Evolutionary conservation across 2,888 invertebrate genomes (phyloP).

Genomic region (Maniola hyperantus): DNA sequence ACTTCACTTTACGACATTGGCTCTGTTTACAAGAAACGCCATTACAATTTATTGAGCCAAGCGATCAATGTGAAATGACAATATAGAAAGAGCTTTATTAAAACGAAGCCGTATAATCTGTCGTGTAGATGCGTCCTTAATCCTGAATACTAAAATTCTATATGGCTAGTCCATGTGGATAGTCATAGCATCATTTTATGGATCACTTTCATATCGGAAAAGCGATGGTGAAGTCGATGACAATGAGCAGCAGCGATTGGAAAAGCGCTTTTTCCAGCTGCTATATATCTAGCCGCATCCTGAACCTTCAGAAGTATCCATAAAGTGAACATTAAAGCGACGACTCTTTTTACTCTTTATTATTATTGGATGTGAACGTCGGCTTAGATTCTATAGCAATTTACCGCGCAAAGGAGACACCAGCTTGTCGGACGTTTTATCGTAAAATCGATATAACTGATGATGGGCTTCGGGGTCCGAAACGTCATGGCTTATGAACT

Average conservation of each 20-base stretch:
- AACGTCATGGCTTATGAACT: conserved; percentile 72
- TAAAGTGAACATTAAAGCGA: conserved; percentile 80
- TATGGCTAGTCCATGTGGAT: conserved; percentile 16
- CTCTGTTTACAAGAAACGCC: conserved; percentile 55
- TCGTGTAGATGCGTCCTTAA: conserved; percentile 22
- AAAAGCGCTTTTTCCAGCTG: conserved; percentile 63
- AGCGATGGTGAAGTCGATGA: conserved; percentile 49
- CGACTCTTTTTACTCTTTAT: conserved; percentile 82
- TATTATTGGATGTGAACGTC: conserved; percentile 81
- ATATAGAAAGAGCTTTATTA: conserved; percentile 36
- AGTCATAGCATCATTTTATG: conserved; percentile 49
- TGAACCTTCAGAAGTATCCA: conserved; percentile 76
- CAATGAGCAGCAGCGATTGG: conserved; percentile 60
- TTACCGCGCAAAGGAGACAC: conserved; percentile 67
- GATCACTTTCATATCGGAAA: conserved; percentile 44
- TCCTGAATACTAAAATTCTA: conserved; percentile 25
- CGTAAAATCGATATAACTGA: conserved; percentile 76
- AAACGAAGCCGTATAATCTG: conserved; percentile 31
- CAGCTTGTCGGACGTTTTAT: conserved; percentile 71
- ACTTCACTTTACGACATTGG: conserved; percentile 66
- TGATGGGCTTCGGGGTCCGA: conserved; percentile 62
- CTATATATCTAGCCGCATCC: conserved; percentile 69
- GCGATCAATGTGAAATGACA: conserved; percentile 34
- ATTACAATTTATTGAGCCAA: conserved; percentile 38
- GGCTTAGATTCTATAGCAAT: conserved; percentile 79